Percentiles rank a stretch among this genome's conserved stretches.
Conservation (phyloP, 2,888 invertebrate species). For the Pemphredon lugubris region DNA sequence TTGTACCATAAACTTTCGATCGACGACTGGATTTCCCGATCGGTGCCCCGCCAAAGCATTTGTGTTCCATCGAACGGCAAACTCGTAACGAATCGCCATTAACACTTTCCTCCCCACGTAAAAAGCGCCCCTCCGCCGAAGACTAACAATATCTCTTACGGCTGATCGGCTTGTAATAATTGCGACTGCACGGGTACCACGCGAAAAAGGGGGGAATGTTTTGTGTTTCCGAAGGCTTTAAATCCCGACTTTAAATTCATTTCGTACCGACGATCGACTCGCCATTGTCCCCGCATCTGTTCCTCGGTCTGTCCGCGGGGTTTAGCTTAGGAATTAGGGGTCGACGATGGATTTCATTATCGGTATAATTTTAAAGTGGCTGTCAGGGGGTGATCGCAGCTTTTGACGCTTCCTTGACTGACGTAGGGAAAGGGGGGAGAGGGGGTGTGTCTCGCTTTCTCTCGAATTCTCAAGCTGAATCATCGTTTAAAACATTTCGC, state of each 20-base stretch:
- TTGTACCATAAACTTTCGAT: no score
- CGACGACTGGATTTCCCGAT: no score
- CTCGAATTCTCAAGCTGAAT: constrained; percentile 63
- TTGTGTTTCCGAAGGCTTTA: constrained; percentile 67
- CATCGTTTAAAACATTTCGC: constrained; percentile 68
- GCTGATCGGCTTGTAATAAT: constrained; percentile 79
- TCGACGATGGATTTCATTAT: constrained; percentile 79
- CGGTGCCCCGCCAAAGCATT: not conserved
- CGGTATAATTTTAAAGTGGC: constrained; percentile 81
- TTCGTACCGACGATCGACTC: constrained; percentile 76
- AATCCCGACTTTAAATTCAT: constrained; percentile 80
- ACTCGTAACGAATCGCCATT: constrained; percentile 45
- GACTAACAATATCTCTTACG: constrained; percentile 79
- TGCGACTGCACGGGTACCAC: constrained; percentile 67
- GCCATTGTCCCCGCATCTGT: constrained; percentile 79
- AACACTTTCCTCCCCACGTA: constrained; percentile 44
- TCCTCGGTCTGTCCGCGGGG: constrained; percentile 71
- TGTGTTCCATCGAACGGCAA: constrained; percentile 24
- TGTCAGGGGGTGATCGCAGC: constrained; percentile 72
- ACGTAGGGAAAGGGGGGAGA: no score
- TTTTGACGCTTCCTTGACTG: constrained; percentile 71
- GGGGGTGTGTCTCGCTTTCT: constrained; percentile 56
- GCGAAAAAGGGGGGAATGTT: constrained; percentile 55
- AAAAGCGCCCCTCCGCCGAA: constrained; percentile 40
- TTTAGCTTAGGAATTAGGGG: constrained; percentile 75